phyloP scores from a whole-genome alignment of 2,888 invertebrate species.

The Drosophila mayaguana region DNA sequence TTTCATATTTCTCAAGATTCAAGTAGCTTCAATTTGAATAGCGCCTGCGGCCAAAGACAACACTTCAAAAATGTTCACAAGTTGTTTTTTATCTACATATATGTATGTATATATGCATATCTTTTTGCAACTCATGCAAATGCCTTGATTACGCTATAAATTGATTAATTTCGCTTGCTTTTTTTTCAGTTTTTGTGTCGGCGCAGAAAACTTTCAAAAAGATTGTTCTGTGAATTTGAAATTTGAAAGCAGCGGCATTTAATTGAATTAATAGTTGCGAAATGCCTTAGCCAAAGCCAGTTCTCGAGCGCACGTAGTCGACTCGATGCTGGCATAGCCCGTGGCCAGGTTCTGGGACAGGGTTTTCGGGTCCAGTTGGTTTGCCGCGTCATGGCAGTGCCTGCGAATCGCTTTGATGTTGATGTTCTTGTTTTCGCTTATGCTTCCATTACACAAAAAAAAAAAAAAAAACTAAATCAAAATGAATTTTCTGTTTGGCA shows the following conservation, averaged over 20 bases:
- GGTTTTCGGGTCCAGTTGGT: conserved; percentile 22
- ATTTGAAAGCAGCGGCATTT: conserved; percentile 54
- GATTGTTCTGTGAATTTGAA: conserved; percentile 33
- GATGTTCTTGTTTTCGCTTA: conserved; percentile 52
- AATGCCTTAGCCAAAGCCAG: conserved; percentile 14
- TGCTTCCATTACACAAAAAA: conserved; percentile 44
- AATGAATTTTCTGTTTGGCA: conserved; percentile 43
- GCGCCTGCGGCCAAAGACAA: conserved; percentile 47
- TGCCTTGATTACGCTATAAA: conserved; percentile 73
- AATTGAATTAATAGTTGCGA: conserved; percentile 66
- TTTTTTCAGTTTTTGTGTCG: background rate
- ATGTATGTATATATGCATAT: conserved; percentile 7
- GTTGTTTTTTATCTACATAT: conserved; percentile 27
- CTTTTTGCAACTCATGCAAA: conserved; percentile 60
- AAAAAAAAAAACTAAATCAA: conserved; percentile 38
- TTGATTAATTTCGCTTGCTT: conserved; percentile 64
- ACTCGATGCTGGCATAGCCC: conserved; percentile 20
- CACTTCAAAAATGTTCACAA: conserved; percentile 64
- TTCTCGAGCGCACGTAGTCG: background rate
- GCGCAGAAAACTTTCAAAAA: conserved; percentile 23
- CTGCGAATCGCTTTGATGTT: conserved; percentile 47
- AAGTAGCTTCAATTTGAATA: conserved; percentile 52
- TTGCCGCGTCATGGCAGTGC: conserved; percentile 27
- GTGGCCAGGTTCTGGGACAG: conserved; percentile 21
- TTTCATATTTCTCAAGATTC: conserved; percentile 39